Evolutionary conservation across 2,797 vertebrate species (phyloP), one percentile per base, ranked within the genome.

Genomic region (Takifugu ocellatus): DNA sequence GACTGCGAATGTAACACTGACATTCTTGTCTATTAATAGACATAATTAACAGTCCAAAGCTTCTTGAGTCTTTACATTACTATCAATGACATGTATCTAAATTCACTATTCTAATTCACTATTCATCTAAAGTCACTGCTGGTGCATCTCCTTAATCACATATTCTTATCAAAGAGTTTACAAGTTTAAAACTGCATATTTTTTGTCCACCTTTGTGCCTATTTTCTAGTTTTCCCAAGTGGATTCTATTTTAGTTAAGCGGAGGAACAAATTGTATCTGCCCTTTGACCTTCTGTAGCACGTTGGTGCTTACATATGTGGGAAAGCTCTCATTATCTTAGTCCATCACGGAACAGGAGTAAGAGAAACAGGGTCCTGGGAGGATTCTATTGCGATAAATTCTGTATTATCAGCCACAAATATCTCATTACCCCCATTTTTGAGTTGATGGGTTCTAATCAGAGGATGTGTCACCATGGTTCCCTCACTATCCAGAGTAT

Each of bases 271-370:
- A 65, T 57, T 64, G 45, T 17, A 57, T 42, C 36, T 49, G 42
- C 24, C 50, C 68, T 84, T 74, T 77, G 76, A 73, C 74, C 72
- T 33, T 54, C 26, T 48, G 21, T 49, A 55, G 55, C 66, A 65
- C 39, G n/a, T 39, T 46, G 42, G 42, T 56, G 48, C 25, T 49
- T 68, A 25, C 3, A 15, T 52, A 77, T 79, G 76, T 88, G 84
- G 70, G 85, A 89, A 52, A 26, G 66, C 72, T 84, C 64, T 56
- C 77, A 78, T 66, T 77, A 73, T 75, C 59, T 47, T 55, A 52
- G 66, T 64, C 10, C 54, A 56, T 63, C 49, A 1, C 51, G 56
- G 44, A 74, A 54, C 55, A 59, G 56, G 25, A 66, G 52, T 56
- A 42, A 27, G 42, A 56, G 47, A 54, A 1, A 36, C 39, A 49